Conservation (phyloP, 2,888 invertebrate genomes). For the Meganola albula region DNA sequence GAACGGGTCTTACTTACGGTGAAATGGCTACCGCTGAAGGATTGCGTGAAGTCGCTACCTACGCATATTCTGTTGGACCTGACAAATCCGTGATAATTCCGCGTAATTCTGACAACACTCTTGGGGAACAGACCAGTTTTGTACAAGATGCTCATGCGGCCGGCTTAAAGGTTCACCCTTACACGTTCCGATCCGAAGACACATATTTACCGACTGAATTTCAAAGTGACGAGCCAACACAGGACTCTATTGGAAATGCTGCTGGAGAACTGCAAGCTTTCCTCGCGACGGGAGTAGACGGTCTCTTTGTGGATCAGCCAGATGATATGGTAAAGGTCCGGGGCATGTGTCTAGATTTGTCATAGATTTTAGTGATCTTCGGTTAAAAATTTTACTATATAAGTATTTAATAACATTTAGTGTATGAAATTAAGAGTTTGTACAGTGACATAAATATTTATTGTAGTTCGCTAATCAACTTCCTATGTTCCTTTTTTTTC, state of each 20-base stretch:
- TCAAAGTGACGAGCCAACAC: constrained; percentile 36
- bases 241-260: constrained; percentile 46
- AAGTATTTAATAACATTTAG: no score
- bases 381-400: no score
- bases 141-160: constrained; percentile 55
- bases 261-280: constrained; percentile 51
- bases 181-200: constrained; percentile 64
- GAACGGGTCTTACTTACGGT: constrained; percentile 51
- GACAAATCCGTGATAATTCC: constrained; percentile 62
- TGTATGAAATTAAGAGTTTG: no score
- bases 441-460: no score
- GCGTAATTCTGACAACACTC: constrained; percentile 39
- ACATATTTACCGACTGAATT: constrained; percentile 54
- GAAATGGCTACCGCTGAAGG: constrained; percentile 63
- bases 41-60: constrained; percentile 53
- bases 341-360: constrained; percentile 28
- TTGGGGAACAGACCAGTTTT: constrained; percentile 49
- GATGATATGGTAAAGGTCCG: constrained; percentile 49
- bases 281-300: constrained; percentile 58
- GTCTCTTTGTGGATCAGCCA: constrained; percentile 62
- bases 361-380: no score
- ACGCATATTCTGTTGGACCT: constrained; percentile 63
- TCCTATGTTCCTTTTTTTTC: no score
- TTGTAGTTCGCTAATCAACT: no score
- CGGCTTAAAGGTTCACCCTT: constrained; percentile 65